Base-by-base conservation (phyloP, 2,888 invertebrate genomes). In the Tachina lurida region DNA sequence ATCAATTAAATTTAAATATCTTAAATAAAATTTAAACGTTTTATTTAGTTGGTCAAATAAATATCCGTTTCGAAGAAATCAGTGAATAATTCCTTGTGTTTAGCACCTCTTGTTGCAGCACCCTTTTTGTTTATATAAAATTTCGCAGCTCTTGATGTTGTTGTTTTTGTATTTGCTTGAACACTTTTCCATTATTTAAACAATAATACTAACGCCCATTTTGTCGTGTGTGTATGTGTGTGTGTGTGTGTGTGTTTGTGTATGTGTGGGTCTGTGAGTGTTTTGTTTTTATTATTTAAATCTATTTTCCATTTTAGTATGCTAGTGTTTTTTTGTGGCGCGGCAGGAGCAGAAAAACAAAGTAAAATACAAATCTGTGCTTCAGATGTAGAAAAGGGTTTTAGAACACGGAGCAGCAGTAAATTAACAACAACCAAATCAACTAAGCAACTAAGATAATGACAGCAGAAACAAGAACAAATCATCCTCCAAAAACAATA, bases 191-290 rank as follows among this genome's bases (percentile, higher is more conserved):
- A 58, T 65, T 80, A 68, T 84, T 77, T 81, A 73, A 70, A 63
- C 63, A 71, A 68, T 76, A 41, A 60, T 68, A 49, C 70, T 31
- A 73, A 84, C 81, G 73, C 77, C 77, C 81, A 74, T 43, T 74
- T 68, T 84, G 41, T 70, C 31, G 67, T 19, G 10, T 60, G 31
- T 31, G 31, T 31, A 7, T 31, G 5, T 31, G 31, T 7, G 31
- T 31, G 7, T 7, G 31, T 7, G 31, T 31, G 31, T 31, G 31
- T 31, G 31, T 31, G 31, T 31, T 0, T 31, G 31, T 7, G 31
- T 31, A 1, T 7, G 31, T 7, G 31, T 31, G 31, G 5, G 31
- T 31, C 31, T 31, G 31, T 31, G 7, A 31, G 31, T 31, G 2
- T 31, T n/a, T 31, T 31, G 7, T 31, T 31, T 31, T 62, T 71